phyloP scores from a whole-genome alignment of 2,888 invertebrate species.

The Trachelus stipa region DNA sequence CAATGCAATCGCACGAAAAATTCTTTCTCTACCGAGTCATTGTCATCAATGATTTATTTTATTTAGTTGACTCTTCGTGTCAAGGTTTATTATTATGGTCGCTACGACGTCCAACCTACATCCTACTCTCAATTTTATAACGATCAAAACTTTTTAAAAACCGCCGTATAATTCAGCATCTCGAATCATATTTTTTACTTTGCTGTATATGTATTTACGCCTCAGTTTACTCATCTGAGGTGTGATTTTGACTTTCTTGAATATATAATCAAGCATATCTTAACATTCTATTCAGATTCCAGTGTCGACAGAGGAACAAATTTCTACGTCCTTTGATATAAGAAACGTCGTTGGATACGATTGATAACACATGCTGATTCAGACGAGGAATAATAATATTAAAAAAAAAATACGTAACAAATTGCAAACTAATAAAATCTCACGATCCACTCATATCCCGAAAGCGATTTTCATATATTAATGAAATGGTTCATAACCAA shows the following conservation, averaged over 20 bases:
- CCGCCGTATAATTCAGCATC: background rate
- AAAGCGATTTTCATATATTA: background rate
- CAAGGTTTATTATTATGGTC: background rate
- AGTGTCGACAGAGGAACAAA: background rate
- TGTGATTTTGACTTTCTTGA: background rate
- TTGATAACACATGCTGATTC: background rate
- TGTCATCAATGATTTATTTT: background rate
- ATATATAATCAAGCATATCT: background rate
- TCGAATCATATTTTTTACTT: background rate
- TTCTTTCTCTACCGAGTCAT: background rate
- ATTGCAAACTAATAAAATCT: background rate
- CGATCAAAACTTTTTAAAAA: background rate
- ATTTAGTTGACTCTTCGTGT: background rate
- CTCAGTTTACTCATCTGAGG: background rate
- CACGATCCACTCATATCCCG: background rate
- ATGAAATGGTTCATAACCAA: background rate
- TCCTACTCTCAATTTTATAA: background rate
- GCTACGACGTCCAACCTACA: background rate
- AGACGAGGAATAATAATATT: background rate
- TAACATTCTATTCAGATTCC: background rate
- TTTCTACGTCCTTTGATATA: background rate
- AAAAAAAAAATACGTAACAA: background rate
- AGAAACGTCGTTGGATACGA: background rate
- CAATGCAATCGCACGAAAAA: background rate
- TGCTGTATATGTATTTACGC: background rate